phyloP scores from a whole-genome alignment of 2,888 invertebrate species.

The Hypselothyrea guttata region DNA sequence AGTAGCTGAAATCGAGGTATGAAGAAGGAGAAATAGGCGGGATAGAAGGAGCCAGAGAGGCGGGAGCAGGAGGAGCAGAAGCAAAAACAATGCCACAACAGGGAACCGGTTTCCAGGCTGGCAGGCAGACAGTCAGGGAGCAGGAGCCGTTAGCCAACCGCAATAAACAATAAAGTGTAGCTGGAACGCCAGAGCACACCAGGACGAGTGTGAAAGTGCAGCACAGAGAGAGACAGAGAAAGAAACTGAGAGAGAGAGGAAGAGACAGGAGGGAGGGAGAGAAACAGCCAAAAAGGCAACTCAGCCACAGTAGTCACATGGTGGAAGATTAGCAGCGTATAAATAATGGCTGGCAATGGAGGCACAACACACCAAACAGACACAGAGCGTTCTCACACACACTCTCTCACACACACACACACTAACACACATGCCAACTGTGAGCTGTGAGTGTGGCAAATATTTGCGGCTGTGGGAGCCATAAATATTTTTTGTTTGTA shows the following conservation, averaged over 20 bases:
- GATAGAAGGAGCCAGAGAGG: neutral
- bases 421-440: conserved; percentile 7
- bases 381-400: too few relatives aligned
- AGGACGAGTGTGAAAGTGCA: conserved; percentile 49
- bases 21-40: too few relatives aligned
- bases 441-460: conserved; percentile 52
- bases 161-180: conserved; percentile 75
- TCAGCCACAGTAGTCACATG: conserved; percentile 58
- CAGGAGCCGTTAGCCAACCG: conserved; percentile 54
- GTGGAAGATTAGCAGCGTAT: conserved; percentile 67
- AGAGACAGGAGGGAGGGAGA: neutral
- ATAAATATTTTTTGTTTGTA: conserved; percentile 65
- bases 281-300: conserved; percentile 64
- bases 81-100: conserved; percentile 47
- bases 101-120: conserved; percentile 26
- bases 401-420: conserved; percentile 2
- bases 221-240: neutral
- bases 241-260: neutral
- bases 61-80: neutral
- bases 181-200: conserved; percentile 38
- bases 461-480: conserved; percentile 62
- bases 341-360: conserved; percentile 53
- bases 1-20: conserved; percentile 29
- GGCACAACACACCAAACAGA: too few relatives aligned
- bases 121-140: conserved; percentile 39